Base-by-base conservation (phyloP, 1,140 invertebrate genomes). In the Ceratosolen fusciceps region DNA sequence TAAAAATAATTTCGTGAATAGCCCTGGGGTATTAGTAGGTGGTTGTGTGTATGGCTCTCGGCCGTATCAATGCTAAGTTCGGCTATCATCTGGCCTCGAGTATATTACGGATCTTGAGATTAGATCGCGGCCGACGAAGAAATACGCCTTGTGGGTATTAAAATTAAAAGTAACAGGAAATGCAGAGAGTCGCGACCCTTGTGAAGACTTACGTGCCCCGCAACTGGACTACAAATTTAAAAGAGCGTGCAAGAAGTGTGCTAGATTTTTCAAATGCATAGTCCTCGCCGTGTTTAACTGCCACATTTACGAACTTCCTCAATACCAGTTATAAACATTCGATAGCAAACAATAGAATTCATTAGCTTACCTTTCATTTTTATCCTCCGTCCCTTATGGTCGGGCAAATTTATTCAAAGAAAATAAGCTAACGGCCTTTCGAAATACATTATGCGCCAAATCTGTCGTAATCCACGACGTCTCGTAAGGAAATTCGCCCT, bases 161-260 rank as follows among this genome's bases (percentile, higher is more conserved):
- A 62, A 62, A 34, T 62, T 62, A 62, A 62, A 62, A 34, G 58
- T 62, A 62, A 62, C 14, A 62, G 58, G 29, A 34, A 34, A 62
- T 62, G 14, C 12, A 62, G 10, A 62, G 10, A 26, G 14, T 62
- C 4, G 29, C 58, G 29, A 62, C 58, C 31, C 29, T 62, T 62
- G 16, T n/a, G n/a, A n/a, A n/a, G n/a, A n/a, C n/a, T n/a, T n/a
- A n/a, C 58, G 16, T 62, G 8, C 29, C 19, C 16, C 4, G 21
- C 10, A 62, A 34, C 29, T 62, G 4, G 16, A 62, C 2, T 21
- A 62, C 16, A 31, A 62, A 62, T 29, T 62, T 62, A n/a, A 34
- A 62, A 19, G 0, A 34, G 29, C 26, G 14, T 34, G 9, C 3
- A 29, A 31, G 10, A 60, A 60, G 29, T 62, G 58, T 34, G 12